phyloP scores from a whole-genome alignment of 2,888 invertebrate species.

The Lasius platythorax region DNA sequence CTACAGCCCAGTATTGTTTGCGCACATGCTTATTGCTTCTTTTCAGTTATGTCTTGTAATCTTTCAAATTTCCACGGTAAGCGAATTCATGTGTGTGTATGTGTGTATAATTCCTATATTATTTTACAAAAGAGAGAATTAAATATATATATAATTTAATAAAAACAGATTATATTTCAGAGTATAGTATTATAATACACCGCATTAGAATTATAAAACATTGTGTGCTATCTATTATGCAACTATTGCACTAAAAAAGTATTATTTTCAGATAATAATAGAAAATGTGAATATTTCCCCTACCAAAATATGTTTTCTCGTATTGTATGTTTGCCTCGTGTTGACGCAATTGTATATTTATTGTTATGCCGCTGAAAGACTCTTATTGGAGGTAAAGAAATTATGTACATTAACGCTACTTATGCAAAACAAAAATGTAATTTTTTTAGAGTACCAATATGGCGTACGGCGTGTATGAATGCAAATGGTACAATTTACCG shows the following conservation, averaged over 20 bases:
- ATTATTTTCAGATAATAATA: slow-evolving; percentile 34
- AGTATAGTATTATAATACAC: neutral
- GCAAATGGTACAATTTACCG: slow-evolving; percentile 28
- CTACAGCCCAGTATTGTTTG: slow-evolving; percentile 74
- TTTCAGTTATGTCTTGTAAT: slow-evolving; percentile 77
- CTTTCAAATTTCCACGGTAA: slow-evolving; percentile 72
- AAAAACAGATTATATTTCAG: neutral
- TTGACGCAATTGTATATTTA: slow-evolving; percentile 72
- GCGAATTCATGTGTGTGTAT: slow-evolving; percentile 14
- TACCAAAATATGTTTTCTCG: slow-evolving; percentile 61
- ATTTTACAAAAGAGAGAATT: neutral
- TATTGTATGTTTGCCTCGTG: slow-evolving; percentile 53
- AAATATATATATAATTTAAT: neutral
- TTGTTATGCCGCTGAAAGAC: slow-evolving; percentile 76
- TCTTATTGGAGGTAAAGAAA: slow-evolving; percentile 59
- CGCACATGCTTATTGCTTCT: slow-evolving; percentile 71
- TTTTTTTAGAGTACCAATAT: slow-evolving; percentile 34
- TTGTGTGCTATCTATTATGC: neutral
- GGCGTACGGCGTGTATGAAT: slow-evolving; percentile 7
- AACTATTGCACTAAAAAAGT: neutral
- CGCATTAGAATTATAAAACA: neutral
- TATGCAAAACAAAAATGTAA: slow-evolving; percentile 1
- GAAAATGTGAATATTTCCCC: slow-evolving; percentile 4
- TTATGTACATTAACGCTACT: neutral
- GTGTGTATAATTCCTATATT: neutral